Evolutionary conservation across 2,797 vertebrate species (phyloP), one percentile per base, ranked within the genome.

Genomic region (Arctocebus calabarensis): DNA sequence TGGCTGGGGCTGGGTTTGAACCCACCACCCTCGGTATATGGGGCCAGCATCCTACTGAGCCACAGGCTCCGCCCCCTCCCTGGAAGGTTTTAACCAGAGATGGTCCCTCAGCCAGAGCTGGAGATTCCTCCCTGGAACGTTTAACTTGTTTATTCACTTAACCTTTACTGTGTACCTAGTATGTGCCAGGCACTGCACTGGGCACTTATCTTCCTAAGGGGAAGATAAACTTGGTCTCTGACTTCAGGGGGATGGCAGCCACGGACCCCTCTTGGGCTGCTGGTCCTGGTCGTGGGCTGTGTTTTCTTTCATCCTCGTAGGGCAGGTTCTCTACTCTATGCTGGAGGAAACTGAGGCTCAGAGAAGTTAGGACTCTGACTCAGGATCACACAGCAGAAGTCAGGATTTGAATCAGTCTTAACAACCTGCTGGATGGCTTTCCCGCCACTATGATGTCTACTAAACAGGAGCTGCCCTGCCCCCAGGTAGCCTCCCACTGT

Each of bases 401-500:
- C 59, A 40, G 37, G n/a, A 59, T 45, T 32, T 34, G 55, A 85
- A 55, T 9, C 4, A 45, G 68, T 40, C 29, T 59, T 29, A 23
- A 70, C 3, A 12, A 71, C 62, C 19, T 0, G 5, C 84, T 43
- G 3, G 5, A 45, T 45, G 45, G 45, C 45, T 7, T 66, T 32
- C 64, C 32, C 34, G 37, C 27, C 8, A 1, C 37, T 6, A 22
- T n/a, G 75, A 59, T 7, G 57, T 64, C 62, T 20, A 25, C 32
- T 9, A 25, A 0, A 7, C 22, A 23, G 0, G 12, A 64, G 57
- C 11, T 3, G 34, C 13, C 37, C 16, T 45, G 10, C 10, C 34
- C 12, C 66, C n/a, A 40, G 17, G 17, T 4, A 19, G 27, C 52
- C 27, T 32, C 77, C n/a, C 88, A 59, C 29, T 32, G 71, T 29